Conservation (phyloP, 2,888 invertebrate genomes). For the Cybosia mesomella region DNA sequence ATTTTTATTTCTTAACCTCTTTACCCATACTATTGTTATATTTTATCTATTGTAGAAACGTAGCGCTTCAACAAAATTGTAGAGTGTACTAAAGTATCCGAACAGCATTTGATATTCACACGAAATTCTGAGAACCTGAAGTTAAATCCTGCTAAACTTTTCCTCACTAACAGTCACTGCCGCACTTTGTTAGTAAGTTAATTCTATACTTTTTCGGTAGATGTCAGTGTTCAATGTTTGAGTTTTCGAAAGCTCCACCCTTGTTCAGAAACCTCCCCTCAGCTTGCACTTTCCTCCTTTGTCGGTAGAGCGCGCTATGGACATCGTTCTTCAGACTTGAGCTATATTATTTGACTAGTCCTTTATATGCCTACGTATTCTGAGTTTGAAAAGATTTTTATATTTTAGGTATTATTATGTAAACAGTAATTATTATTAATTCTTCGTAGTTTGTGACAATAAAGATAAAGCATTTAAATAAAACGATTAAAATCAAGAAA, state of each 20-base stretch:
- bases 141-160: conserved; percentile 29
- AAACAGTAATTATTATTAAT: conserved; percentile 23
- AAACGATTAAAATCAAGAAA: conserved; percentile 69
- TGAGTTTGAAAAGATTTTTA: neutral
- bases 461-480: conserved; percentile 73
- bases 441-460: conserved; percentile 52
- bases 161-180: conserved; percentile 38
- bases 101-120: conserved; percentile 4
- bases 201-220: conserved; percentile 75
- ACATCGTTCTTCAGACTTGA: conserved; percentile 21
- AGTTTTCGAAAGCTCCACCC: conserved; percentile 47
- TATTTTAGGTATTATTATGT: neutral
- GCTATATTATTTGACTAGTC: neutral
- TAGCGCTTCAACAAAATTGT: conserved; percentile 2
- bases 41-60: neutral
- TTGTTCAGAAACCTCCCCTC: conserved; percentile 52
- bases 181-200: conserved; percentile 55
- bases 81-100: neutral
- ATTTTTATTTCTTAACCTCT: too few species aligned
- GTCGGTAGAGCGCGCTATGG: conserved; percentile 77
- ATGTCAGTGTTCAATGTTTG: conserved; percentile 67
- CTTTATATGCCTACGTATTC: neutral
- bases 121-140: conserved; percentile 19
- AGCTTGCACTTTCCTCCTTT: conserved; percentile 56
- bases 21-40: too few species aligned